Evolutionary conservation across 2,888 invertebrate genomes (phyloP).

Genomic region (Amiota communis): DNA sequence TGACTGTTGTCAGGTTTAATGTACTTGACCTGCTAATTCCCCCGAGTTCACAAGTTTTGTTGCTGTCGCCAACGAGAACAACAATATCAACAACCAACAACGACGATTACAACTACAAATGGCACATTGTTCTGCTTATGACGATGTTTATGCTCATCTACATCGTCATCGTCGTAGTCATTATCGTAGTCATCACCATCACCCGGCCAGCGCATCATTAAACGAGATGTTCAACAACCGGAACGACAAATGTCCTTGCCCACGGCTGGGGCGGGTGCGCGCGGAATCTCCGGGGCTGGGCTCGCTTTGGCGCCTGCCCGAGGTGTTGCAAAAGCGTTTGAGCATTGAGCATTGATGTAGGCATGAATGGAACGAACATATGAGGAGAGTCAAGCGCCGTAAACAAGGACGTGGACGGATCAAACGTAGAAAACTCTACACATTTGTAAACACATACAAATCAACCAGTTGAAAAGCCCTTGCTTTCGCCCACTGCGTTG

Average conservation of each 20-base stretch:
- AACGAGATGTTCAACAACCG: constrained; percentile 55
- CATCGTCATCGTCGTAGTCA: constrained; percentile 1
- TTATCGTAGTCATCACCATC: background rate
- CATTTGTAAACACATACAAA: background rate
- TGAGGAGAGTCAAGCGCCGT: background rate
- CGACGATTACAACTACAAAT: too few relatives aligned
- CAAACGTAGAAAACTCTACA: background rate
- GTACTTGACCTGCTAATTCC: too few relatives aligned
- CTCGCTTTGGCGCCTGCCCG: background rate
- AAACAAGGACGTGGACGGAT: background rate
- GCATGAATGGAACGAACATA: background rate
- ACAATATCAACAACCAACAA: too few relatives aligned
- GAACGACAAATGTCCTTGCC: constrained; percentile 55
- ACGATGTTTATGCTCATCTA: background rate
- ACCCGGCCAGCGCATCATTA: constrained; percentile 49
- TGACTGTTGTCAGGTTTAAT: too few relatives aligned
- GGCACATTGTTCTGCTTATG: too few relatives aligned
- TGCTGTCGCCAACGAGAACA: too few relatives aligned
- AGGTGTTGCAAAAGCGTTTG: background rate
- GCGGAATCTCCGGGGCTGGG: background rate
- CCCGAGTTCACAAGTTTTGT: too few relatives aligned
- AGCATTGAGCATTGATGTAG: background rate
- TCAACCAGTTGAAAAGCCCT: background rate
- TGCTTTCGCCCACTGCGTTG: background rate
- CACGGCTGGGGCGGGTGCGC: constrained; percentile 13